A percentile compares a stretch with the other conserved stretches of the same genome.
Conservation (phyloP, 2,113 vertebrate species). For the Cyprinodon brontotheroides region DNA sequence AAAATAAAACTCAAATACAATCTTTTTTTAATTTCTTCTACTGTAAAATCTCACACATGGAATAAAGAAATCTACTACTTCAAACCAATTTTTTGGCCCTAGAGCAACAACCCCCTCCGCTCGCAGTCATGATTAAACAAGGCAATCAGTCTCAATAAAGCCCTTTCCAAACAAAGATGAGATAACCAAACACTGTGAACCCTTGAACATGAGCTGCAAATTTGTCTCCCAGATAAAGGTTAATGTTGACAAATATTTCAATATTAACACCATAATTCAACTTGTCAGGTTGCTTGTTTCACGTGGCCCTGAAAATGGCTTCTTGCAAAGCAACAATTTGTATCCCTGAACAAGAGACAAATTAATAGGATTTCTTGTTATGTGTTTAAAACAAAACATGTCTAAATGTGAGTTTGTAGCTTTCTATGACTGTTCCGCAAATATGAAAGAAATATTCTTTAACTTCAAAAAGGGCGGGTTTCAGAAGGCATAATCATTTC, state of each 20-base stretch:
- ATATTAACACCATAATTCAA: conserved; percentile 81
- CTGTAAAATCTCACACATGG: background rate
- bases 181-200: conserved; percentile 62
- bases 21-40: background rate
- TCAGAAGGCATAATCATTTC: background rate
- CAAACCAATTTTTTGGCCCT: conserved; percentile 14
- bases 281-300: conserved; percentile 77
- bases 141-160: conserved; percentile 80
- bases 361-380: conserved; percentile 70
- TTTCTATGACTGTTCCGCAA: conserved; percentile 11
- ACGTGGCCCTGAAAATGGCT: conserved; percentile 66
- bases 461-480: background rate
- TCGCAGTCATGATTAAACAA: conserved; percentile 70
- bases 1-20: no score
- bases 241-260: conserved; percentile 83
- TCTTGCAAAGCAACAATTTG: conserved; percentile 69
- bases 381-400: conserved; percentile 55
- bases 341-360: conserved; percentile 63
- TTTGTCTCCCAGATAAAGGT: conserved; percentile 80
- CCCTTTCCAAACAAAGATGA: conserved; percentile 74
- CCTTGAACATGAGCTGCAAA: conserved; percentile 70
- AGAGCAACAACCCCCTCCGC: background rate
- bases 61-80: background rate
- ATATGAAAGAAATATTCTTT: background rate
- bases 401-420: background rate